A percentile compares a stretch with the other conserved stretches of the same genome.
phyloP scores from a whole-genome alignment of 2,888 invertebrate genomes.

The Morpho deidamia region DNA sequence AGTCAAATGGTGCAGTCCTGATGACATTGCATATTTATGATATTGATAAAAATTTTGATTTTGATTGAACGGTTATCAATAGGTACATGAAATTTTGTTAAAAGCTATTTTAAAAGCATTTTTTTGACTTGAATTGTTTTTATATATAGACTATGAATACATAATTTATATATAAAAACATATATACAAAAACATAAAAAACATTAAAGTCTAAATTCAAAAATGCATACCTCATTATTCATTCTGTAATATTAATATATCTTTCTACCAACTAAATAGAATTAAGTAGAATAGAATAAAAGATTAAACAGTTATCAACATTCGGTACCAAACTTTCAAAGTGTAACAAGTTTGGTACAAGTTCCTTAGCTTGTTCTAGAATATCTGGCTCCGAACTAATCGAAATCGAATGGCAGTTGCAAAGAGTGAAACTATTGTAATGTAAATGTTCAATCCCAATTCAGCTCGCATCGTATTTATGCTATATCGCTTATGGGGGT shows the following conservation, averaged over 20 bases:
- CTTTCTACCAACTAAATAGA: background rate
- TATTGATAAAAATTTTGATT: no score
- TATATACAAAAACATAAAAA: no score
- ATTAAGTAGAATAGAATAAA: background rate
- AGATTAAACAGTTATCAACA: background rate
- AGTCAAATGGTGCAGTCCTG: no score
- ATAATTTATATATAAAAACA: no score
- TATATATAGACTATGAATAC: no score
- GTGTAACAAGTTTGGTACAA: slow-evolving; percentile 8
- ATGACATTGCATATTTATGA: no score
- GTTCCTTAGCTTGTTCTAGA: slow-evolving; percentile 6
- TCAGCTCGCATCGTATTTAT: slow-evolving; percentile 29
- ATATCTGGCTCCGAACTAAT: slow-evolving; percentile 7
- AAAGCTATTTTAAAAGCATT: no score
- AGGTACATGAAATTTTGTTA: no score
- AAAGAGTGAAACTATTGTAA: slow-evolving; percentile 33
- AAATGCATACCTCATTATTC: no score
- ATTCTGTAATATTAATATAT: background rate
- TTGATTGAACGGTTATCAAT: no score
- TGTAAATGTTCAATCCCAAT: slow-evolving; percentile 33
- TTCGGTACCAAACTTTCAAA: slow-evolving; percentile 1
- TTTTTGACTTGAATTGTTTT: no score
- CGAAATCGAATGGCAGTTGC: slow-evolving; percentile 21
- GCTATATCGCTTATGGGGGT: background rate
- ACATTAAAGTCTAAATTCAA: no score